Base-by-base conservation (phyloP, 37 sponge, comb jelly and placozoan species). In the Ianthella basta region DNA sequence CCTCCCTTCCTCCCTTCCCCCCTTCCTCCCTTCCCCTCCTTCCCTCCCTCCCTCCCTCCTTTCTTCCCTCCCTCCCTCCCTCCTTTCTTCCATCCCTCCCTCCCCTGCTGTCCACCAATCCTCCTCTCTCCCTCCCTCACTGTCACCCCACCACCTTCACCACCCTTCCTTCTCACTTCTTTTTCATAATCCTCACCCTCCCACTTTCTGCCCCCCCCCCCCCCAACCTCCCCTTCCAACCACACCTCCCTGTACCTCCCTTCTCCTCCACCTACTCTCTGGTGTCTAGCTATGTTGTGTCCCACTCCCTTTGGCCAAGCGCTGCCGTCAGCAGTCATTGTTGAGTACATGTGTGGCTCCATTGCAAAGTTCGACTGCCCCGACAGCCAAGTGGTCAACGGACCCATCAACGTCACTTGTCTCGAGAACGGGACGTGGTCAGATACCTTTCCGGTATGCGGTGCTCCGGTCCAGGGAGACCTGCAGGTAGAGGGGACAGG, bases 331-430 rank as follows among this genome's bases (percentile, higher is more conserved):
- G 64, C 12, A 44, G 50, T 75, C 21, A 50, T 75, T 20, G 78
- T 75, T 18, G 78, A 75, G n/a, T 75, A 75, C 54, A 75, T 36
- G 53, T 75, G 78, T 41, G 78, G 10, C 21, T 75, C 78, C 25
- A 38, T 21, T 24, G 78, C 78, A 1, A 36, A 36, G 15, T 75
- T 75, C 25, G 78, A 75, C 15, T 75, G 78, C 10, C 78, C 78
- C 0, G 38, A 50, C 40, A 53, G 78, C 0, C 6, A 15, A 25
- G 53, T 41, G 2, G 3, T 41, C 1, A 41, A 10, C 25, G 78
- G 78, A 53, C 24, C 33, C 54, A n/a, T 25, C 44, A 75, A 75
- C 54, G 37, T 75, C 54, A 75, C 78, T n/a, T 75, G 78, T 10
- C 44, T 53, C 1, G 78, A 75, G 54, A 75, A 75, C 54, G 78